These are phyloP conservation scores for Boleophthalmus pectinirostris DNA, from an alignment of 2,113 vertebrate genomes.

Conservation along the genomic window DNA sequence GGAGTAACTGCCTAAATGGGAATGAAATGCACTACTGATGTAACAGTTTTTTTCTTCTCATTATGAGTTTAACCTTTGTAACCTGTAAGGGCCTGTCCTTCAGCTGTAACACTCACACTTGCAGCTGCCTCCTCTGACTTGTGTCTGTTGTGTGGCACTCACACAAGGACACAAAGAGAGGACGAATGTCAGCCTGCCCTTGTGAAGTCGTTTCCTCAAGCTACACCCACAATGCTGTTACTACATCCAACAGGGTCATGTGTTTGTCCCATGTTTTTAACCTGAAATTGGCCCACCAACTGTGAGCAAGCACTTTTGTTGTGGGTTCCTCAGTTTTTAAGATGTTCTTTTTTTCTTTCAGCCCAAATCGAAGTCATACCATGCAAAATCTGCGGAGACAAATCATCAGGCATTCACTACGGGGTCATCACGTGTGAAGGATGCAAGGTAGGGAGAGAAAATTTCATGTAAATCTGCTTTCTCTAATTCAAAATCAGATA, in stretches of 20 bases:
- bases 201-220: conserved; percentile 38
- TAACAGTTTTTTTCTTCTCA: conserved; percentile 39
- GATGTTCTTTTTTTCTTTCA: conserved; percentile 60
- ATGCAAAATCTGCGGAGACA: conserved; percentile 99
- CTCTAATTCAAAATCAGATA: background rate
- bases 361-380: conserved; percentile 99
- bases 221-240: conserved; percentile 15
- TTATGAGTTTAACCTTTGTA: conserved; percentile 33
- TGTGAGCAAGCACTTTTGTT: conserved; percentile 9
- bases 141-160: conserved; percentile 16
- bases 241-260: conserved; percentile 22
- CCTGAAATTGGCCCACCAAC: conserved; percentile 45
- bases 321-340: conserved; percentile 6
- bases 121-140: conserved; percentile 5
- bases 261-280: conserved; percentile 13
- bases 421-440: conserved; percentile 99
- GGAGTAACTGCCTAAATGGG: background rate
- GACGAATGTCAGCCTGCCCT: conserved; percentile 62
- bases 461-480: background rate
- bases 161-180: conserved; percentile 34
- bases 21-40: conserved; percentile 25
- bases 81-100: conserved; percentile 55
- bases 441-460: conserved; percentile 87
- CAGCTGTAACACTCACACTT: conserved; percentile 33
- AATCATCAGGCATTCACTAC: conserved; percentile 99